Percentiles rank a stretch among this genome's conserved stretches.
Conservation (phyloP, 2,888 invertebrate species). For the Tinea semifulvella region DNA sequence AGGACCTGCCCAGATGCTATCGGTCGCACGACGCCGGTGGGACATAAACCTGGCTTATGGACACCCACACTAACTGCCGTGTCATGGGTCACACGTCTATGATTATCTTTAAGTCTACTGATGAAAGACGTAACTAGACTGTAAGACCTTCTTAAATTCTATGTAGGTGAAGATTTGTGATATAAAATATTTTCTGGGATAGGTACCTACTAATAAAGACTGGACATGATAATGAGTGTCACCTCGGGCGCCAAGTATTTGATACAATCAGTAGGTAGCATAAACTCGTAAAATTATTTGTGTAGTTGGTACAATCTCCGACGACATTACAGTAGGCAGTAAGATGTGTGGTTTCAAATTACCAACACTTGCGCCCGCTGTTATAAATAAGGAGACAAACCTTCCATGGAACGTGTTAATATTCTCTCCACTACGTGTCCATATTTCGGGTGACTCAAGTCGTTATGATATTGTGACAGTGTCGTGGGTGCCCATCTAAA, state of each 20-base stretch:
- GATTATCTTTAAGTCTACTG: no score
- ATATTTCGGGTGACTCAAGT: not conserved
- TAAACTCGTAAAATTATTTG: not conserved
- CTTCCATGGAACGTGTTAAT: conserved; percentile 12
- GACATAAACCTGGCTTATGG: conserved; percentile 13
- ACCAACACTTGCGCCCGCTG: conserved; percentile 9
- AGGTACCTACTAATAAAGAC: no score
- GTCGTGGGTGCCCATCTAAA: conserved; percentile 1
- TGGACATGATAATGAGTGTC: not conserved
- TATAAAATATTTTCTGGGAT: no score
- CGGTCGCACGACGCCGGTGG: conserved; percentile 10
- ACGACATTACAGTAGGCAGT: conserved; percentile 10
- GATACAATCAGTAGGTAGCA: conserved; percentile 9
- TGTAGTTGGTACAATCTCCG: not conserved
- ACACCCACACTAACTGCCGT: conserved; percentile 15
- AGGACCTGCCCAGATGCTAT: conserved; percentile 7
- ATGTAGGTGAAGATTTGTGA: no score
- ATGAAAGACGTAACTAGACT: no score
- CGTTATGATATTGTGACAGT: not conserved
- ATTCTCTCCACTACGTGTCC: conserved; percentile 4
- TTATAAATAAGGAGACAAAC: not conserved
- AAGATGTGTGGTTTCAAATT: conserved; percentile 7
- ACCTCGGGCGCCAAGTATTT: not conserved
- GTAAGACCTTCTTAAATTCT: no score
- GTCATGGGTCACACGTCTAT: conserved; percentile 12